Evolutionary conservation across 64 coral and sea anemone species (phyloP), one percentile per base, ranked within the genome.

Genomic region (Platygyra sinensis): DNA sequence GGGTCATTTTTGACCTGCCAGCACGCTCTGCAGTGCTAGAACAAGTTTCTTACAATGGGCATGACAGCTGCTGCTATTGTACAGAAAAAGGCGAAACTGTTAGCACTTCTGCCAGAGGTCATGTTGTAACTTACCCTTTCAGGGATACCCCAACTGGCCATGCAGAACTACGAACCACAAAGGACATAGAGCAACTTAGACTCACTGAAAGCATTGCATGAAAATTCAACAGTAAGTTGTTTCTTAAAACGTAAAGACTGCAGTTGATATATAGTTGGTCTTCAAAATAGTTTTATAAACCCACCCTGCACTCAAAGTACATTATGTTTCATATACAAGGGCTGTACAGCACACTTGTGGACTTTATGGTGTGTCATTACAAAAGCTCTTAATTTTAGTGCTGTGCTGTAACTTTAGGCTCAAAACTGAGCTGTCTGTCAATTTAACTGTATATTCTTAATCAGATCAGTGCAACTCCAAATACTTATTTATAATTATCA

Each of bases 1-100:
- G 32, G 89, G 89, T 60, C 89, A 91, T 75, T 91, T n/a, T 91
- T 91, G 79, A 91, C 42, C 89, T 91, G 67, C 79, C 89, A 39
- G 77, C 89, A 72, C 62, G 78, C 28, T 77, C 89, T 83, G 78
- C 77, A 82, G 89, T 91, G 50, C 64, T 84, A 13, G 79, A 91
- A 74, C 89, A 91, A 42, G 79, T 91, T 62, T 50, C 89, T 55
- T 75, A 91, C 50, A 91, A 24, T 74, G 89, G 89, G 20, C 71
- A 62, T 84, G 54, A 91, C 69, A 74, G 65, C 71, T 91, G 78
- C 79, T 91, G 78, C 65, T 91, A 83, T 82, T 91, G 89, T 75
- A 91, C 42, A 83, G 78, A 91, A 82, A 36, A 62, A 55, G 89
- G 89, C 17, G 79, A 91, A 91, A 81, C 79, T 75, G 71, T 91